These are phyloP conservation scores for Furnarius figulus DNA, from an alignment of 2,113 vertebrate species.

Conservation along the genomic window DNA sequence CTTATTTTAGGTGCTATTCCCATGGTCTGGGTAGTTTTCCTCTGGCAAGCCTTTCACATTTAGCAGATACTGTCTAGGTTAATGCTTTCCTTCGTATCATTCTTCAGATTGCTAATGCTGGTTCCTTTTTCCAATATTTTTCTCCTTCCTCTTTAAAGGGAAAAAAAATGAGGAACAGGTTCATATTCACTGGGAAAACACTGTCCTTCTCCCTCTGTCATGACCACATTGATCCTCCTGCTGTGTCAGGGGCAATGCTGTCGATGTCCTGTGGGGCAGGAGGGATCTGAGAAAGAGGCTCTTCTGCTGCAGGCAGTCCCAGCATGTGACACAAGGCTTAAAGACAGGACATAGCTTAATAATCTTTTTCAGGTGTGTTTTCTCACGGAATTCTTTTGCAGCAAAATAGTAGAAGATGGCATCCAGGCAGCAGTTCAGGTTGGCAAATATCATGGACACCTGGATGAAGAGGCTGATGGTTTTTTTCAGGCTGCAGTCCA, in stretches of 20 bases:
- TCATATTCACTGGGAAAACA: background rate
- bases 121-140: background rate
- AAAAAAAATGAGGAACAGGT: background rate
- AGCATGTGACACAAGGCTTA: background rate
- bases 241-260: background rate
- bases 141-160: background rate
- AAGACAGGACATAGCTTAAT: background rate
- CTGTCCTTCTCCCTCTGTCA: background rate
- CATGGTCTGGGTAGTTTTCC: background rate
- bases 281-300: background rate
- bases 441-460: conserved; percentile 82
- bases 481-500: conserved; percentile 62
- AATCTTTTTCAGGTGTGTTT: background rate
- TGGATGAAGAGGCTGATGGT: conserved; percentile 86
- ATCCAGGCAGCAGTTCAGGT: conserved; percentile 90
- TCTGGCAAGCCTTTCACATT: background rate
- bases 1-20: background rate
- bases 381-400: conserved; percentile 77
- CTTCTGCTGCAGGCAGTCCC: background rate
- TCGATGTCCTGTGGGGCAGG: background rate
- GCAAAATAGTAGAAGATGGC: conserved; percentile 90
- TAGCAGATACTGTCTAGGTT: background rate
- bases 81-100: background rate
- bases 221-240: background rate
- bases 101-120: background rate